Base-by-base conservation (phyloP, 2,113 vertebrate species). In the Hemichromis elongatus region DNA sequence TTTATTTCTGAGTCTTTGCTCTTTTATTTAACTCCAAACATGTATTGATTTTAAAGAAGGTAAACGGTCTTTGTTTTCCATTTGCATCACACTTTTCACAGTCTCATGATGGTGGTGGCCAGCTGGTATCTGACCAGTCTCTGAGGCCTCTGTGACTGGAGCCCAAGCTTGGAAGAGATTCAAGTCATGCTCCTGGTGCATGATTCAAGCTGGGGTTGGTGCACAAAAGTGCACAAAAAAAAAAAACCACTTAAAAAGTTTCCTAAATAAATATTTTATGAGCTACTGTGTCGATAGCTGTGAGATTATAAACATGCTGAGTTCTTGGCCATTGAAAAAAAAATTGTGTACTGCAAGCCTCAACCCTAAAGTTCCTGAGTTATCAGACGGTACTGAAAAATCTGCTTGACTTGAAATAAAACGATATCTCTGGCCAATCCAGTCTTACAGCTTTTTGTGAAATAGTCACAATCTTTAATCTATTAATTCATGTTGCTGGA, bases 341-440 rank as follows among this genome's bases (percentile, higher is more conserved):
- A 0, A 18, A 73, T 28, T 19, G 9, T 75, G 42, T 11, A 30
- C 16, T 12, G 16, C 9, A 47, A 26, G 4, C 24, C 2, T 21
- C 59, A 63, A 21, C 35, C 35, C 63, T 7, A 24, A 68, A 42
- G 35, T 24, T 68, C n/a, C 35, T 19, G 68, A 73, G 16, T 19
- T 73, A 18, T 73, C 16, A 19, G 24, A 47, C 14, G 18, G 24
- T 40, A 8, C 26, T 57, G 55, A 57, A 57, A 57, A 57, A 11
- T 61, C 57, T 19, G 16, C 33, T 33, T 21, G 4, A 21, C 59
- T 63, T 37, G 33, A 63, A 21, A 18, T 73, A 47, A 73, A 47
- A 45, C 1, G 9, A 47, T 19, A 47, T 47, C 66, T 47, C 66
- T 47, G 14, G 0, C 11, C 24, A 73, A 70, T 21, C 35, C 0